Evolutionary conservation across 2,888 invertebrate genomes (phyloP).

Genomic region (Hemithea aestivaria): DNA sequence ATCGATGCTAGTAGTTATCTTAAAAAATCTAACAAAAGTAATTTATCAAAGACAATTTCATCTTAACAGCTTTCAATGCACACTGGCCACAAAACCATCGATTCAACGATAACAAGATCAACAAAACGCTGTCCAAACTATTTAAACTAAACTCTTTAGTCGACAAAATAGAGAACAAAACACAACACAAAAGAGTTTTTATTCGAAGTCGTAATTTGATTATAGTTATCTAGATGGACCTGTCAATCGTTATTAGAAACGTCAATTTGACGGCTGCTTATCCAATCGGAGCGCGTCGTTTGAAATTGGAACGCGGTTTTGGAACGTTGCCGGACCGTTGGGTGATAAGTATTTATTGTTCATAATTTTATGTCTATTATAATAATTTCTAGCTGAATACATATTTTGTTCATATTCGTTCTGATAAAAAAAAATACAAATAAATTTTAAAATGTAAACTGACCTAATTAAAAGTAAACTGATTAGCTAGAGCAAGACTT

Average conservation of each 20-base stretch:
- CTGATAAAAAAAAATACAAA: too few relatives aligned
- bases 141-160: conserved; percentile 5
- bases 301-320: conserved; percentile 19
- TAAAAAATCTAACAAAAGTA: conserved; percentile 37
- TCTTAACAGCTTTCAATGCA: conserved; percentile 45
- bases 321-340: not conserved
- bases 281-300: conserved; percentile 36
- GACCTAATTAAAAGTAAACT: too few relatives aligned
- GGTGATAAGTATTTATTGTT: too few relatives aligned
- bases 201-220: conserved; percentile 53
- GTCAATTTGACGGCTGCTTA: conserved; percentile 53
- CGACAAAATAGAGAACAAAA: conserved; percentile 1
- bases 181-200: conserved; percentile 11
- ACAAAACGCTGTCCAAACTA: conserved; percentile 7
- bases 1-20: too few relatives aligned
- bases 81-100: conserved; percentile 49
- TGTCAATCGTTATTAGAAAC: conserved; percentile 64
- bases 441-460: too few relatives aligned
- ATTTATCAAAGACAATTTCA: conserved; percentile 48
- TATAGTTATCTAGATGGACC: conserved; percentile 70
- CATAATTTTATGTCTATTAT: too few relatives aligned
- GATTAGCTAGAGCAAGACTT: too few relatives aligned
- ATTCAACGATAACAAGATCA: conserved; percentile 40
- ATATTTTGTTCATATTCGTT: too few relatives aligned
- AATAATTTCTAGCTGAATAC: too few relatives aligned